Base-by-base conservation (phyloP, 1,140 invertebrate species). In the Drosophila nigromelanica region DNA sequence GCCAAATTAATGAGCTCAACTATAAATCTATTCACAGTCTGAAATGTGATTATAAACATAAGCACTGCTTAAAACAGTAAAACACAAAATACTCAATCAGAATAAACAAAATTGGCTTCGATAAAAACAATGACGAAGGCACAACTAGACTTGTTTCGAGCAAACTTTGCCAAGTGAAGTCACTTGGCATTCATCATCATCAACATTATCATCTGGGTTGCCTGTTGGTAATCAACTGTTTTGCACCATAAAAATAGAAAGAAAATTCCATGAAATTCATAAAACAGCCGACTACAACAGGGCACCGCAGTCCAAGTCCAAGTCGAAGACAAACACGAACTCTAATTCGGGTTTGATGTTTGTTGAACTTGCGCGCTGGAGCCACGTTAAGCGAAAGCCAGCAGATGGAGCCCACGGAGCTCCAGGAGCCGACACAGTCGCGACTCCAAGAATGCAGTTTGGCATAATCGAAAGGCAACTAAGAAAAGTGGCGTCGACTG, bases 391-490 rank as follows among this genome's bases (percentile, higher is more conserved):
- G 62, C 61, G 47, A 66, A 64, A 72, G 60, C 68, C 50, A 63
- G 30, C 60, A 64, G 61, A 47, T 58, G 52, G 45, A 52, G 55
- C 27, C 50, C 58, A 12, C 37, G 35, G 58, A 59, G 69, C 50
- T 71, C 50, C 54, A 47, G 51, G 48, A 60, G 54, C 30, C 37
- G 21, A 48, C 67, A 43, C 33, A 78, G 76, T 48, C 50, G 64
- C 71, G 72, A 66, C 76, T 71, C 42, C 40, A 86, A 86, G 82
- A 86, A 86, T 86, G 81, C 81, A 86, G 81, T 86, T 87, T 78
- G 78, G 78, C 71, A 86, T 82, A 86, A 86, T 81, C 81, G 81
- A 86, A 86, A 86, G 81, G 82, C 82, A 87, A 87, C 73, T 75
- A 75, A 86, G 78, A 86, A 87, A 87, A 81, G 77, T 86, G 63